A percentile compares a stretch with the other conserved stretches of the same genome.
Conservation (phyloP, 2,888 invertebrate species). For the Penaeus monodon region DNA sequence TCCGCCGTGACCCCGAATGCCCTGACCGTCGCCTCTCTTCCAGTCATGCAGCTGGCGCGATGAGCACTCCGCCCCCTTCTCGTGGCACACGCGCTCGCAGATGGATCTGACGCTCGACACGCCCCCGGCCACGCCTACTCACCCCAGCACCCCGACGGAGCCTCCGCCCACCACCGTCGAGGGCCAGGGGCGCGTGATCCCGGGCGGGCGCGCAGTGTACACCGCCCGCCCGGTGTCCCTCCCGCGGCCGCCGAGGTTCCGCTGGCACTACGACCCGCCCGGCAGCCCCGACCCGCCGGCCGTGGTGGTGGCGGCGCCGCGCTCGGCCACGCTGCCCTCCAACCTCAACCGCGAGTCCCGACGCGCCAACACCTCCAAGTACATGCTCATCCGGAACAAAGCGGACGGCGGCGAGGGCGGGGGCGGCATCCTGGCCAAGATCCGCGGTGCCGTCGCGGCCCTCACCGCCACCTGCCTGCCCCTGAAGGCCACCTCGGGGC, state of each 20-base stretch:
- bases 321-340: slow-evolving; percentile 33
- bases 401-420: slow-evolving; percentile 31
- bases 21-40: slow-evolving; percentile 65
- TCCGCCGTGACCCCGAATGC: background rate
- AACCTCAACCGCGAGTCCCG: slow-evolving; percentile 12
- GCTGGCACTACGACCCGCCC: slow-evolving; percentile 64
- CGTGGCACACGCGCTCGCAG: slow-evolving; percentile 72
- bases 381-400: slow-evolving; percentile 51
- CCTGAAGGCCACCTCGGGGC: slow-evolving; percentile 28
- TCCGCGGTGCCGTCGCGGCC: slow-evolving; percentile 51
- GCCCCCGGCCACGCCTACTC: slow-evolving; percentile 59
- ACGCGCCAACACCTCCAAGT: background rate
- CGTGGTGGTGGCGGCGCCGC: slow-evolving; percentile 51
- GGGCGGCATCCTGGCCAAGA: slow-evolving; percentile 42
- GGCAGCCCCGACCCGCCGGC: slow-evolving; percentile 60
- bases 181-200: slow-evolving; percentile 41
- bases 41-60: slow-evolving; percentile 77
- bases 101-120: slow-evolving; percentile 65
- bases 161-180: slow-evolving; percentile 38
- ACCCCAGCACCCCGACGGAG: slow-evolving; percentile 41
- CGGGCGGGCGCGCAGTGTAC: slow-evolving; percentile 41
- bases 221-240: slow-evolving; percentile 50
- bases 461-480: slow-evolving; percentile 62
- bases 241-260: slow-evolving; percentile 54
- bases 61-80: slow-evolving; percentile 89